These are phyloP conservation scores for Agapostemon virescens DNA, from an alignment of 2,888 invertebrate genomes.

Conservation along the genomic window DNA sequence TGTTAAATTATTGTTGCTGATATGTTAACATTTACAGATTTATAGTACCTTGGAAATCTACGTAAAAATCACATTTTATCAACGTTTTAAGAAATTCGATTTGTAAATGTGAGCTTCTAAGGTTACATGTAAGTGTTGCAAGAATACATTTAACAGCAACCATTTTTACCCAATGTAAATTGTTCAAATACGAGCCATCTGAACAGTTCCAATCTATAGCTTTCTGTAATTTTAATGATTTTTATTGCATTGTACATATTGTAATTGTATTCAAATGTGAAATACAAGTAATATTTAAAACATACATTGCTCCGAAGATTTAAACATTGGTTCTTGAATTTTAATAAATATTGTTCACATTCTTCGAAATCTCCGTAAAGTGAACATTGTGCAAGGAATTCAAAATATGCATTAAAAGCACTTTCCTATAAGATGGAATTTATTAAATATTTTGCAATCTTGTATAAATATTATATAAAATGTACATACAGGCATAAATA, in stretches of 20 bases:
- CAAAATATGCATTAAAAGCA: slow-evolving; percentile 83
- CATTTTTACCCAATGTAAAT: slow-evolving; percentile 83
- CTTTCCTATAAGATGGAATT: slow-evolving; percentile 83
- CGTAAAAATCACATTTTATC: slow-evolving; percentile 69
- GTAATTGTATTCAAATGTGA: not conserved
- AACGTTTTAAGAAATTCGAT: slow-evolving; percentile 83
- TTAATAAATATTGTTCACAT: slow-evolving; percentile 74
- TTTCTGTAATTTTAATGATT: slow-evolving; percentile 62
- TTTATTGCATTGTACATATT: not conserved
- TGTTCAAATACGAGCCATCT: slow-evolving; percentile 81
- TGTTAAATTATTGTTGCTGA: not conserved
- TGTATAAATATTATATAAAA: not conserved
- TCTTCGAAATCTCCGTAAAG: slow-evolving; percentile 75
- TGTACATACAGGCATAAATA: slow-evolving; percentile 85
- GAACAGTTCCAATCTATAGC: slow-evolving; percentile 74
- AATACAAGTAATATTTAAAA: slow-evolving; percentile 8
- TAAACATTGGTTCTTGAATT: slow-evolving; percentile 76
- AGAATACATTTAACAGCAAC: slow-evolving; percentile 84
- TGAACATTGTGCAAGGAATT: slow-evolving; percentile 82
- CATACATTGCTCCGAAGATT: slow-evolving; percentile 73
- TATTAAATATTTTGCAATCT: slow-evolving; percentile 1
- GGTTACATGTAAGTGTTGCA: slow-evolving; percentile 83
- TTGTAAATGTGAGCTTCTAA: slow-evolving; percentile 85
- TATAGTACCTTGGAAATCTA: slow-evolving; percentile 70
- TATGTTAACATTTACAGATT: not conserved